Evolutionary conservation across 2,797 vertebrate genomes (phyloP).

Genomic region (Coreius guichenoti): DNA sequence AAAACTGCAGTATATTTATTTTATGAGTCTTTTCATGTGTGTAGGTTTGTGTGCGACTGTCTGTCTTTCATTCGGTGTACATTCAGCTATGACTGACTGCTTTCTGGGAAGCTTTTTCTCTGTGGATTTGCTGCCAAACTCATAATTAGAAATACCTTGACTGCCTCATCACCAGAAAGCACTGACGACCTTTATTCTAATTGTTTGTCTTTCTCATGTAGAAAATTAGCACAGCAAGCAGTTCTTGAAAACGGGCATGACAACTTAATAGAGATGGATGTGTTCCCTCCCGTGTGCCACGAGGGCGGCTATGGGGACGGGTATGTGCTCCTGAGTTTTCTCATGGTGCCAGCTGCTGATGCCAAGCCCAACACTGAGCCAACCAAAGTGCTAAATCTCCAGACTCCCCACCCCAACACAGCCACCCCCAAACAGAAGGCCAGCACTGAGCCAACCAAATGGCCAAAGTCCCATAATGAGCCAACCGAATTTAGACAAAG

Average conservation of each 20-base stretch:
- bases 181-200: constrained; percentile 67
- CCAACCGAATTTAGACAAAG: constrained; percentile 50
- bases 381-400: constrained; percentile 34
- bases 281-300: constrained; percentile 81
- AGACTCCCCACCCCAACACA: background rate
- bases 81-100: constrained; percentile 37
- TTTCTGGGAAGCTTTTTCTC: constrained; percentile 44
- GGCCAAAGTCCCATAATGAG: constrained; percentile 54
- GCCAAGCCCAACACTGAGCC: constrained; percentile 60
- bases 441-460: constrained; percentile 35
- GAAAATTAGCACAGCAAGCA: constrained; percentile 84
- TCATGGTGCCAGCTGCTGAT: constrained; percentile 71
- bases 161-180: constrained; percentile 49
- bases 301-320: constrained; percentile 78
- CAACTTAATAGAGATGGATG: constrained; percentile 84
- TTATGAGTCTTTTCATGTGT: constrained; percentile 15
- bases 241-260: constrained; percentile 83
- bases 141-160: constrained; percentile 55
- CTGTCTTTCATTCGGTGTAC: constrained; percentile 45
- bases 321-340: constrained; percentile 78
- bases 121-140: constrained; percentile 37
- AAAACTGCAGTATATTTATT: constrained; percentile 29
- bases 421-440: constrained; percentile 31
- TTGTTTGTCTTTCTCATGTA: constrained; percentile 77
- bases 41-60: constrained; percentile 11